Evolutionary conservation across 2,113 vertebrate genomes (phyloP).

Genomic region (Carettochelys insculpta): DNA sequence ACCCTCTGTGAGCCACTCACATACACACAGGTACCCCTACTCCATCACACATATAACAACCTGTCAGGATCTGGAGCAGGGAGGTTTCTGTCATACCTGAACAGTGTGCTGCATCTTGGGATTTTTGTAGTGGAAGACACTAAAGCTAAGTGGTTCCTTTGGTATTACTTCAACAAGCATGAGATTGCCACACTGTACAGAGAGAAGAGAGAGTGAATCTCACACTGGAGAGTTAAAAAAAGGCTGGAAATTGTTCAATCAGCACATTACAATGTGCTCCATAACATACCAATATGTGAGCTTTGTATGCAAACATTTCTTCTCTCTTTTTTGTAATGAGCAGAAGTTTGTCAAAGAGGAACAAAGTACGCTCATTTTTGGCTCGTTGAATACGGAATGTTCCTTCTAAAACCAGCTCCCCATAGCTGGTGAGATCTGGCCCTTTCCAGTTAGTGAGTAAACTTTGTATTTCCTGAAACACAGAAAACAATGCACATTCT

Average conservation of each 20-base stretch:
- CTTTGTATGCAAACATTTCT: slow-evolving; percentile 93
- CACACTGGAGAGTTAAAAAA: accelerated
- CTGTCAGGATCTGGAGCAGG: neutral
- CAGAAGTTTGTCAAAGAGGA: slow-evolving; percentile 95
- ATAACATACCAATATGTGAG: slow-evolving; percentile 91
- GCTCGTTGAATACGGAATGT: slow-evolving; percentile 96
- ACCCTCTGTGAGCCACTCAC: no score
- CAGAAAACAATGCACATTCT: neutral
- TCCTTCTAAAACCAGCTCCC: slow-evolving; percentile 94
- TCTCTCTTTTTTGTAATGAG: slow-evolving; percentile 97
- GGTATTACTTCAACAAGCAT: slow-evolving; percentile 99
- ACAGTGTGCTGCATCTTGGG: slow-evolving; percentile 98
- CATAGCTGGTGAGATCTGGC: slow-evolving; percentile 94
- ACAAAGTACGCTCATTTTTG: slow-evolving; percentile 96
- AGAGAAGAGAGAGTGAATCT: slow-evolving; percentile 20
- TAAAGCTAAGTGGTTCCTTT: slow-evolving; percentile 97
- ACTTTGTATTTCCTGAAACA: slow-evolving; percentile 94
- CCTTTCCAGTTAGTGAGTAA: slow-evolving; percentile 98
- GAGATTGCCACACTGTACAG: slow-evolving; percentile 92
- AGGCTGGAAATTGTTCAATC: neutral
- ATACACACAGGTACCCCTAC: no score
- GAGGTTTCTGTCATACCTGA: slow-evolving; percentile 82
- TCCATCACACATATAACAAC: no score
- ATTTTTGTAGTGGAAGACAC: slow-evolving; percentile 98
- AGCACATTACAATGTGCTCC: neutral